Evolutionary conservation across 2,113 vertebrate genomes (phyloP).

Genomic region (Zingel zingel): DNA sequence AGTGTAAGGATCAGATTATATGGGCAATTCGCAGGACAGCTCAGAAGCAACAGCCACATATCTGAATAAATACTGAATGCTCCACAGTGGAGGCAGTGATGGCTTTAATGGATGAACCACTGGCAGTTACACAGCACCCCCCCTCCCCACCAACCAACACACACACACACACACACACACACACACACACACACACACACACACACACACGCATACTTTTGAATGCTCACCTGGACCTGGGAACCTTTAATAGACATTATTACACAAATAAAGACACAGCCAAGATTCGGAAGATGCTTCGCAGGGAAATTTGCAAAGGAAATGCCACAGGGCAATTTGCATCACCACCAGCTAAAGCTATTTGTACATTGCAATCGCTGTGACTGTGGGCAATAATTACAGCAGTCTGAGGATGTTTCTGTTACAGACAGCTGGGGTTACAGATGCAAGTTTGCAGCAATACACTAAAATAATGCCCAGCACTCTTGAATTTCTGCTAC

Average conservation of each 20-base stretch:
- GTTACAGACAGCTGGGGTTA: slow-evolving; percentile 36
- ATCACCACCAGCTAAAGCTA: slow-evolving; percentile 37
- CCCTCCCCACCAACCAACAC: too few species aligned
- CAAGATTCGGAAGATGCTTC: slow-evolving; percentile 46
- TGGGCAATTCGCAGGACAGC: slow-evolving; percentile 1
- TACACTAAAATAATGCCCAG: slow-evolving; percentile 1
- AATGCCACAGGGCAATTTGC: slow-evolving; percentile 51
- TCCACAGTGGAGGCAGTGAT: not conserved
- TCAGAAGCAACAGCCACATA: slow-evolving; percentile 14
- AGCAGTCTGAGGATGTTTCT: slow-evolving; percentile 43
- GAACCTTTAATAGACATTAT: slow-evolving; percentile 53
- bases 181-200: too few species aligned
- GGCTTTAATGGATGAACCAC: slow-evolving; percentile 31
- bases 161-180: too few species aligned
- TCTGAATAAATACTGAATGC: slow-evolving; percentile 7
- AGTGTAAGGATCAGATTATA: slow-evolving; percentile 39
- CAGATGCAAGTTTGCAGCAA: slow-evolving; percentile 20
- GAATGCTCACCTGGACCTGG: slow-evolving; percentile 57
- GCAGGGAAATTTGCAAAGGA: slow-evolving; percentile 46
- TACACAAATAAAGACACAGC: slow-evolving; percentile 47
- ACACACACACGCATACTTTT: slow-evolving; percentile 43
- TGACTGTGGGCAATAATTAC: slow-evolving; percentile 49
- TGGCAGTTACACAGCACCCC: not conserved
- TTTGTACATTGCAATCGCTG: slow-evolving; percentile 42
- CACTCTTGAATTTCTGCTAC: not conserved